A percentile compares a stretch with the other conserved stretches of the same genome.
Conservation (phyloP, 2,797 vertebrate species). For the Etheostoma nigrum region DNA sequence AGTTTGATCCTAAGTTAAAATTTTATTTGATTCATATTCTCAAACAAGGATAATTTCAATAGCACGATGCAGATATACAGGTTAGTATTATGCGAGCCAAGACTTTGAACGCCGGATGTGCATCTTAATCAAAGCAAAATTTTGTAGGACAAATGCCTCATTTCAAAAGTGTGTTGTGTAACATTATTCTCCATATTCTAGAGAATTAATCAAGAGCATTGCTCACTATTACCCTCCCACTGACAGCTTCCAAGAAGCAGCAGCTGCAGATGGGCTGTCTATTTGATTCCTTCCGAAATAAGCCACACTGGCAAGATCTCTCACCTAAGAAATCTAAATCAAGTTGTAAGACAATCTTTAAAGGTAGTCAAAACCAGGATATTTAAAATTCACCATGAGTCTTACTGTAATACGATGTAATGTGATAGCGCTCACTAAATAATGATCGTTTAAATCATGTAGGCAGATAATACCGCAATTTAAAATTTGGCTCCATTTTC, state of each 20-base stretch:
- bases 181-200: constrained; percentile 49
- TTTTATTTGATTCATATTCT: constrained; percentile 60
- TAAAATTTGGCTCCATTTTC: constrained; percentile 20
- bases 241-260: constrained; percentile 52
- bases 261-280: constrained; percentile 47
- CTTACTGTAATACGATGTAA: constrained; percentile 13
- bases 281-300: constrained; percentile 39
- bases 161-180: constrained; percentile 44
- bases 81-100: constrained; percentile 49
- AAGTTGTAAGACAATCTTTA: not conserved
- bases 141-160: constrained; percentile 58
- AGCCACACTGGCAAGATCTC: not conserved
- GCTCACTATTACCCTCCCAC: constrained; percentile 54
- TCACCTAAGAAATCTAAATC: constrained; percentile 16
- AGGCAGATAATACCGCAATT: constrained; percentile 22
- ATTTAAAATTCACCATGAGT: constrained; percentile 19
- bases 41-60: constrained; percentile 70
- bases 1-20: constrained; percentile 61
- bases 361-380: not conserved
- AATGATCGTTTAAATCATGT: constrained; percentile 32
- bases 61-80: constrained; percentile 37
- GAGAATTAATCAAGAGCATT: constrained; percentile 49
- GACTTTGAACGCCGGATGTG: constrained; percentile 40
- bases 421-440: not conserved
- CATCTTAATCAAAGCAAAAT: constrained; percentile 63